These are phyloP conservation scores for Megatriorchis doriae DNA, from an alignment of 2,113 vertebrate genomes.

Conservation along the genomic window DNA sequence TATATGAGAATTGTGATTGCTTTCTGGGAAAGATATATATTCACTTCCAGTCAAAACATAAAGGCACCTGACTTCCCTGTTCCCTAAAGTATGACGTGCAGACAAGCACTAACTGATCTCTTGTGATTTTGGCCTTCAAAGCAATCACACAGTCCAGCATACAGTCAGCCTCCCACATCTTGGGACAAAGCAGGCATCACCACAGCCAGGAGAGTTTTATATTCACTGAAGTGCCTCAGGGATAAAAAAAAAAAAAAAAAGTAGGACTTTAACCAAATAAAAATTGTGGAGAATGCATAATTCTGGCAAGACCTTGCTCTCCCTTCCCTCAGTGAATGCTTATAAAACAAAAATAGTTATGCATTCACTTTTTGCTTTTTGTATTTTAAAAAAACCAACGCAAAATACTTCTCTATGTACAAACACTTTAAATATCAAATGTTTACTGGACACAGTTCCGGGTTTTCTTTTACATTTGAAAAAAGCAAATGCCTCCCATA, in stretches of 20 bases:
- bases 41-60: background rate
- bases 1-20: rapidly evolving
- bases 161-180: rapidly evolving
- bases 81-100: background rate
- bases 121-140: background rate
- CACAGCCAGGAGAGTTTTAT: rapidly evolving
- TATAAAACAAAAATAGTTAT: background rate
- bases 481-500: background rate
- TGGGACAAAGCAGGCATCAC: background rate
- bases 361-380: background rate
- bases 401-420: background rate
- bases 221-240: background rate
- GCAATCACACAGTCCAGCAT: rapidly evolving
- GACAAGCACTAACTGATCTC: rapidly evolving
- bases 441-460: background rate
- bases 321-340: background rate
- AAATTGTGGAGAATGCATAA: background rate
- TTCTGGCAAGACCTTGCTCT: background rate
- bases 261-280: background rate
- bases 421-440: background rate
- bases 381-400: background rate
- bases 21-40: background rate
- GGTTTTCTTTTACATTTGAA: background rate
- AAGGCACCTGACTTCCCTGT: background rate
- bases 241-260: background rate